Evolutionary conservation across 2,113 vertebrate genomes (phyloP).

Genomic region (Deroptyus accipitrinus): DNA sequence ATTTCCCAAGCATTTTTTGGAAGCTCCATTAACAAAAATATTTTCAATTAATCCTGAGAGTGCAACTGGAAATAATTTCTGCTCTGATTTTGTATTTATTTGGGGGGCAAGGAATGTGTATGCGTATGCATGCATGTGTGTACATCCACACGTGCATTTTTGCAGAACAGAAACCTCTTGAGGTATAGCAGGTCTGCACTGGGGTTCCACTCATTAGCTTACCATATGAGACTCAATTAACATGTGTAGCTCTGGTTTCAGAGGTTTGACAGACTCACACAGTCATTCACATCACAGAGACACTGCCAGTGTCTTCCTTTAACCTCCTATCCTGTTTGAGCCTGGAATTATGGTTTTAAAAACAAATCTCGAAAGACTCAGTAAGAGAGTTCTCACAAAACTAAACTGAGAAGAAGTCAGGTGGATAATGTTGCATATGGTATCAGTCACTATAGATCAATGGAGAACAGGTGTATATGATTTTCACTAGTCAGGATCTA

Average conservation of each 20-base stretch:
- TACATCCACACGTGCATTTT: neutral
- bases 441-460: neutral
- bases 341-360: neutral
- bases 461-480: neutral
- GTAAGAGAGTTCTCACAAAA: neutral
- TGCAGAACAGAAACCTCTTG: neutral
- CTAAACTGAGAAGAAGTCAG: neutral
- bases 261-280: neutral
- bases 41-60: neutral
- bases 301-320: neutral
- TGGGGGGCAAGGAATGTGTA: accelerated
- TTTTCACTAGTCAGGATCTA: neutral
- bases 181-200: neutral
- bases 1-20: neutral
- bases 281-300: neutral
- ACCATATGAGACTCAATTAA: neutral
- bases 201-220: neutral
- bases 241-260: neutral
- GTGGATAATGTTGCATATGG: neutral
- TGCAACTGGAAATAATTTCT: neutral
- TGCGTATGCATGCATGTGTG: neutral
- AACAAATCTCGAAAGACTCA: neutral
- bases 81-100: neutral
- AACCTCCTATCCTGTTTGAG: neutral
- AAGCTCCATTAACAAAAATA: neutral